Evolutionary conservation across 2,113 vertebrate species (phyloP), one percentile per base, ranked within the genome.

Genomic region (Probosciger aterrimus): DNA sequence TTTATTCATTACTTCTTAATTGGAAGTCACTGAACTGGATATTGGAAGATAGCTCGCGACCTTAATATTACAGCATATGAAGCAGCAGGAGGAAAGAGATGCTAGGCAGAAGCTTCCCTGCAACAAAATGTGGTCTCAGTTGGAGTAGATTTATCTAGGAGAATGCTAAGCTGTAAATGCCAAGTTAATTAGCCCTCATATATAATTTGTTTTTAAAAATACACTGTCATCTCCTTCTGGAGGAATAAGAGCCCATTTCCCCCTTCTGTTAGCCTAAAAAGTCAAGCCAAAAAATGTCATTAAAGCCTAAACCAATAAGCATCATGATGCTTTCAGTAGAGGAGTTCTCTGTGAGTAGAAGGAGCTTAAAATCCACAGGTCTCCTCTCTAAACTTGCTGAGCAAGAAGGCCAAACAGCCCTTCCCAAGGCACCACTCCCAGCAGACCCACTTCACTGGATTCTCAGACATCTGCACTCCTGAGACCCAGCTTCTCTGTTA

Each of bases 171-270:
- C 50, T 80, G 41, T 73, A 96, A 96, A 95, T 97, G 87, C 74
- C 95, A 96, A 96, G 84, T 92, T 96, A 96, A 96, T 97, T 96
- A 96, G 85, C 37, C 67, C 19, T 88, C 76, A 76, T 77, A 81
- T 39, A 35, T 83, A 84, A 62, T 33, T 86, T 86, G 50, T 44
- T 92, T 88, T 95, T 86, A 53, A 91, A 97, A 96, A 83, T 93
- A 80, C 18, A 37, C 43, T 35, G 39, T n/a, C 14, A 0, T 86
- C 69, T 90, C 53, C 74, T 86, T 78, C 50, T 91, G 91, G 81
- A 89, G 68, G 63, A 95, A 86, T 46, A 77, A 80, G 65, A 69
- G 44, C 75, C 59, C 44, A 4, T 94, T 85, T 75, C 37, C 33
- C 59, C 92, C 90, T 90, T 90, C 88, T 92, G 92, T 77, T 83